phyloP scores from a whole-genome alignment of 2,888 invertebrate species.

The Hyles lineata region DNA sequence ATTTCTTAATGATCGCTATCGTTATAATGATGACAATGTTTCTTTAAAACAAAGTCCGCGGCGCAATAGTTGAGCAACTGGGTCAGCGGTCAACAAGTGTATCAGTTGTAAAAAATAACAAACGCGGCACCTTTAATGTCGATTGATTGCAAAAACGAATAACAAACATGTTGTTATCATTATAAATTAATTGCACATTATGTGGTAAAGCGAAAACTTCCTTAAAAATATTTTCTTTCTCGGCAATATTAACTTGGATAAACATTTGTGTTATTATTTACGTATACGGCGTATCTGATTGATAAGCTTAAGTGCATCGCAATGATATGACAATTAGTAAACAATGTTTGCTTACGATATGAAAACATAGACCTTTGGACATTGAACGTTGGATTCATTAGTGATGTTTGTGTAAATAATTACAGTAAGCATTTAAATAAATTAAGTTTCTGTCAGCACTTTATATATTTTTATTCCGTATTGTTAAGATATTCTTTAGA shows the following conservation, averaged over 20 bases:
- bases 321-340: conserved; percentile 16
- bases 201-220: background rate
- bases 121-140: conserved; percentile 35
- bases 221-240: background rate
- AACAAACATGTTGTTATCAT: conserved; percentile 4
- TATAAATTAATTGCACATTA: background rate
- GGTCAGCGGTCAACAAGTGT: conserved; percentile 49
- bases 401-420: background rate
- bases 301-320: conserved; percentile 14
- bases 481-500: no score
- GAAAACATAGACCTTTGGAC: conserved; percentile 12
- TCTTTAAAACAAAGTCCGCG: conserved; percentile 50
- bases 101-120: conserved; percentile 41
- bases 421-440: background rate
- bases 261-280: conserved; percentile 12
- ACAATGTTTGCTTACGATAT: conserved; percentile 23
- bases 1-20: conserved; percentile 48
- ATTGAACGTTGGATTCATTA: background rate
- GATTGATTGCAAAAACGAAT: conserved; percentile 29
- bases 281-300: background rate
- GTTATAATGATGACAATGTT: conserved; percentile 43
- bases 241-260: background rate
- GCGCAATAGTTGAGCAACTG: conserved; percentile 37
- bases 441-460: background rate
- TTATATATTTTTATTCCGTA: no score